Percentiles rank a stretch among this genome's conserved stretches.
These are phyloP conservation scores for Drosophila suzukii DNA, from an alignment of 1,140 invertebrate species.

Conservation along the genomic window DNA sequence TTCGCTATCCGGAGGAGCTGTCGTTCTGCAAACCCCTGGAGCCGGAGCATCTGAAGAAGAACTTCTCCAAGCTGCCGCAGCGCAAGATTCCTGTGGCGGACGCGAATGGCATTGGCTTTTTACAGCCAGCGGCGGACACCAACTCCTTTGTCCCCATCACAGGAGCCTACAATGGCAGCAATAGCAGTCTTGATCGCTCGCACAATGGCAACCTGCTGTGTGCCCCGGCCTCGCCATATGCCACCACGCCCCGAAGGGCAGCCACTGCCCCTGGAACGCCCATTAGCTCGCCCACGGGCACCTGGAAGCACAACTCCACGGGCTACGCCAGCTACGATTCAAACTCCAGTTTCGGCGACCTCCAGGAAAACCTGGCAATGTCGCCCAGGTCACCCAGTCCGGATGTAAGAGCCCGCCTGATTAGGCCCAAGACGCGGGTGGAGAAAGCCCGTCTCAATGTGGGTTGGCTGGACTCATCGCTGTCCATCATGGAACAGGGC, in stretches of 20 bases:
- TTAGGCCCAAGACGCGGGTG: conserved; percentile 94
- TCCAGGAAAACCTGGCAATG: conserved; percentile 92
- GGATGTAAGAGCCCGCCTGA: conserved; percentile 90
- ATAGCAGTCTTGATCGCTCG: conserved; percentile 88
- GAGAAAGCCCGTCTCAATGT: conserved; percentile 98
- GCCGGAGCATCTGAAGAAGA: conserved; percentile 93
- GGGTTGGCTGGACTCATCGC: conserved; percentile 98
- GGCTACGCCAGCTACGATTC: conserved; percentile 78
- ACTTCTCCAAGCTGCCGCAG: conserved; percentile 90
- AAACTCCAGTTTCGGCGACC: conserved; percentile 87
- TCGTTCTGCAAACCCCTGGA: conserved; percentile 97
- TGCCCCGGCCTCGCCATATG: conserved; percentile 64
- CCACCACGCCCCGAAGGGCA: conserved; percentile 87
- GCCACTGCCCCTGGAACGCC: conserved; percentile 88
- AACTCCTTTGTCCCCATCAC: conserved; percentile 93
- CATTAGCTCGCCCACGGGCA: conserved; percentile 88
- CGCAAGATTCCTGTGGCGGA: conserved; percentile 86
- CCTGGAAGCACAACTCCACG: conserved; percentile 74
- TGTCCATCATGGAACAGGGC: conserved; percentile 99
- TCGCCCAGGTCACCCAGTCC: conserved; percentile 91
- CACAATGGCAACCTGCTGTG: conserved; percentile 85
- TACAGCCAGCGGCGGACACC: conserved; percentile 89
- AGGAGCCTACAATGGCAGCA: conserved; percentile 88
- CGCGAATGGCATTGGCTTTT: conserved; percentile 70
- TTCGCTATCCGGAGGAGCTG: conserved; percentile 98